Conservation (phyloP, 2,888 invertebrate species). For the Athalia circularis region DNA sequence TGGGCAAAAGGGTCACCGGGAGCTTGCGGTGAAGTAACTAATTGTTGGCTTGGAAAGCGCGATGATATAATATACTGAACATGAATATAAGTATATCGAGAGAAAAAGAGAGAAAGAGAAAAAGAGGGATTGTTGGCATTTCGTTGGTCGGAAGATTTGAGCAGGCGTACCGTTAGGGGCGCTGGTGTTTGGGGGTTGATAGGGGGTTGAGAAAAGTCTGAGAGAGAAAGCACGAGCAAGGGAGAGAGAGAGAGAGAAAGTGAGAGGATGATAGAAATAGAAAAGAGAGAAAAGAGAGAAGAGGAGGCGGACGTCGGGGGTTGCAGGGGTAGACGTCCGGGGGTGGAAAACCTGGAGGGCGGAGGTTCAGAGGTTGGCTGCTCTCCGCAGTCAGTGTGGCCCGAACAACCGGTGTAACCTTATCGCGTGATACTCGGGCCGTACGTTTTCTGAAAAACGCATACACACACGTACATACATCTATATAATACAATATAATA, state of each 20-base stretch:
- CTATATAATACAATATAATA: no score
- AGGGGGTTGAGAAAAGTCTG: conserved; percentile 2
- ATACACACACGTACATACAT: no score
- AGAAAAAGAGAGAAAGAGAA: no score
- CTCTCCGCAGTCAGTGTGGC: conserved; percentile 44
- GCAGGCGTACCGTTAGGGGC: conserved; percentile 12
- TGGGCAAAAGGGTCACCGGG: no score
- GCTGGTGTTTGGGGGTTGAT: conserved; percentile 34
- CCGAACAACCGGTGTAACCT: conserved; percentile 46
- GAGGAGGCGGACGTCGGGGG: conserved; percentile 42
- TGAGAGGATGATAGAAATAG: conserved; percentile 45
- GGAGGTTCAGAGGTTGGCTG: conserved; percentile 32
- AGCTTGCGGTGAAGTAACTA: no score
- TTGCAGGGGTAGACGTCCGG: conserved; percentile 42
- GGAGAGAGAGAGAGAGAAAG: conserved; percentile 25
- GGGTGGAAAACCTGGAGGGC: conserved; percentile 36
- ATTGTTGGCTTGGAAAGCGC: no score
- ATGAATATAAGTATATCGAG: no score
- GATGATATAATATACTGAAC: no score
- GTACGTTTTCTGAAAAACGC: conserved; percentile 19
- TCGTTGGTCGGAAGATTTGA: no score
- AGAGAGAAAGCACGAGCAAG: conserved; percentile 8
- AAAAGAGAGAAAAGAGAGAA: conserved; percentile 43
- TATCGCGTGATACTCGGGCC: conserved; percentile 54
- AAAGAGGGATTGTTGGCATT: no score